These are phyloP conservation scores for Biston stratarius DNA, from an alignment of 2,888 invertebrate genomes.

Conservation along the genomic window DNA sequence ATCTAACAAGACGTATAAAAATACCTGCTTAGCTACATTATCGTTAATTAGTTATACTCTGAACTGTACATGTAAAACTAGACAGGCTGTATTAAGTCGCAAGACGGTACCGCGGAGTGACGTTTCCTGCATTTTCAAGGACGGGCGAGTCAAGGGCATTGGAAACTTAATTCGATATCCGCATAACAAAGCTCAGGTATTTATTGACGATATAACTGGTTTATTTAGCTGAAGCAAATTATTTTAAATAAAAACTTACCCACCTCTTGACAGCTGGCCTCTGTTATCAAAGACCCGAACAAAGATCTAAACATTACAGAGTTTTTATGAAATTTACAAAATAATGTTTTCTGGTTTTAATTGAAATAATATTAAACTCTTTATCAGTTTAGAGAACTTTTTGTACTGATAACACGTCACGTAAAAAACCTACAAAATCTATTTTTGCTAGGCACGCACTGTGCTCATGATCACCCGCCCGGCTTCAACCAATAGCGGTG, in stretches of 20 bases:
- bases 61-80: slow-evolving; percentile 1
- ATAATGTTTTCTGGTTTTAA: slow-evolving; percentile 60
- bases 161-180: slow-evolving; percentile 23
- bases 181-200: not conserved
- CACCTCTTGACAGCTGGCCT: slow-evolving; percentile 92
- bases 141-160: slow-evolving; percentile 75
- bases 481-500: slow-evolving; percentile 55
- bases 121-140: slow-evolving; percentile 72
- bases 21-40: slow-evolving; percentile 7
- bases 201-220: slow-evolving; percentile 3
- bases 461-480: slow-evolving; percentile 76
- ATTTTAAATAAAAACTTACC: slow-evolving; percentile 86
- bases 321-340: slow-evolving; percentile 67
- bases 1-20: slow-evolving; percentile 62
- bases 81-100: slow-evolving; percentile 9
- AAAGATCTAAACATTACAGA: slow-evolving; percentile 89
- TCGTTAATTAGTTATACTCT: not conserved
- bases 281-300: slow-evolving; percentile 87
- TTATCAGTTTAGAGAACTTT: slow-evolving; percentile 67
- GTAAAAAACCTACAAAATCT: slow-evolving; percentile 78
- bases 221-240: slow-evolving; percentile 33
- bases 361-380: slow-evolving; percentile 66
- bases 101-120: slow-evolving; percentile 56
- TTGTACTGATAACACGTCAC: slow-evolving; percentile 79
- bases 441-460: slow-evolving; percentile 80